Evolutionary conservation across 2,113 vertebrate species (phyloP).

Genomic region (Balaeniceps rex): DNA sequence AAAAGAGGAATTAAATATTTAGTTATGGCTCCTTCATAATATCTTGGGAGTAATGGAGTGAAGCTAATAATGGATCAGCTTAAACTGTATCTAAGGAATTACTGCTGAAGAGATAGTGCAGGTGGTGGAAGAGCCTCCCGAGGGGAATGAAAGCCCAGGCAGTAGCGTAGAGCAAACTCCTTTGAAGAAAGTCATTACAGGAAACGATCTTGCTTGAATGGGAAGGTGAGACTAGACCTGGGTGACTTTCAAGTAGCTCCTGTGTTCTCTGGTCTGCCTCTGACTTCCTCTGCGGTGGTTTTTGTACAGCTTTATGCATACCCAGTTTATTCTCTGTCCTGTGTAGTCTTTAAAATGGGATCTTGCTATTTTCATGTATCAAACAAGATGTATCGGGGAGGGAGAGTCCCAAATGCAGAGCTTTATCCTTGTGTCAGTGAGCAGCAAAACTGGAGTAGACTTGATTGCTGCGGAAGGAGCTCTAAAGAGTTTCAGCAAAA

Average conservation of each 20-base stretch:
- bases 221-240: background rate
- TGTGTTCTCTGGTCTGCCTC: background rate
- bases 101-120: background rate
- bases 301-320: background rate
- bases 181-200: background rate
- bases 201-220: background rate
- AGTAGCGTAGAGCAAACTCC: background rate
- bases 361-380: background rate
- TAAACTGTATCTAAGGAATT: slow-evolving; percentile 18
- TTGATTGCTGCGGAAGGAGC: background rate
- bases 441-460: background rate
- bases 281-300: background rate
- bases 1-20: slow-evolving; percentile 25
- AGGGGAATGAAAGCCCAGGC: background rate
- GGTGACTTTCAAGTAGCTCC: background rate
- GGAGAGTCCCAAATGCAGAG: background rate
- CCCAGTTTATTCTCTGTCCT: background rate
- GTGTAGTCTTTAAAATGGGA: background rate
- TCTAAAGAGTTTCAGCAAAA: background rate
- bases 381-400: background rate
- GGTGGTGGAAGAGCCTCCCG: background rate
- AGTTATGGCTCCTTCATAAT: background rate
- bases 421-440: background rate
- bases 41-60: background rate
- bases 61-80: background rate